Percentiles rank a stretch among this genome's conserved stretches.
Conservation (phyloP, 2,113 vertebrate species). For the Tautogolabrus adspersus region DNA sequence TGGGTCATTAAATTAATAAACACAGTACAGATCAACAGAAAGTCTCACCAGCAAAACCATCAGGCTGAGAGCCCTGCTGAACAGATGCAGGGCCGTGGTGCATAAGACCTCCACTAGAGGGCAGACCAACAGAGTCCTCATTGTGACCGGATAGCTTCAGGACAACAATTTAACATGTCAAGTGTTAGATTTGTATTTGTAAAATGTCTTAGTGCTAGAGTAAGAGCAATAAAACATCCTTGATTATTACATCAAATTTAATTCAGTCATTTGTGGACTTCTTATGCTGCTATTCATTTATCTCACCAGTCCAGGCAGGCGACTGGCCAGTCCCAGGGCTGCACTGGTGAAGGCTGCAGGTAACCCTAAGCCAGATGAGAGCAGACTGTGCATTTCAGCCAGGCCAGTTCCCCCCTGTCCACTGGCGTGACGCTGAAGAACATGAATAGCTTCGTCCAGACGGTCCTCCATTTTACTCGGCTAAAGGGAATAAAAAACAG, state of each 20-base stretch:
- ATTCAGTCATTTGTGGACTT: neutral
- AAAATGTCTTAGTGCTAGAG: neutral
- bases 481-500: slow-evolving; percentile 43
- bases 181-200: slow-evolving; percentile 1
- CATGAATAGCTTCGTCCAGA: slow-evolving; percentile 95
- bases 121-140: slow-evolving; percentile 85
- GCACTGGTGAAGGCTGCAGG: slow-evolving; percentile 83
- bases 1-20: neutral
- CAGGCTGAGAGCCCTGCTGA: slow-evolving; percentile 85
- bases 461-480: slow-evolving; percentile 96
- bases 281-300: neutral
- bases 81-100: slow-evolving; percentile 84
- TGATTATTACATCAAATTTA: too few relatives aligned
- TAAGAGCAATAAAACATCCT: neutral
- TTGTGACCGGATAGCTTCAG: slow-evolving; percentile 84
- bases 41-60: slow-evolving; percentile 88
- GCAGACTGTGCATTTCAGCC: slow-evolving; percentile 88
- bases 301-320: slow-evolving; percentile 88
- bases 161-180: slow-evolving; percentile 12
- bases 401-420: slow-evolving; percentile 84
- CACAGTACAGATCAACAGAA: neutral
- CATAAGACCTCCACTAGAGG: slow-evolving; percentile 84
- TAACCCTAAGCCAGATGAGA: slow-evolving; percentile 81
- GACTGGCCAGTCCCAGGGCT: slow-evolving; percentile 83
- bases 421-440: slow-evolving; percentile 92